Evolutionary conservation across 2,113 vertebrate species (phyloP).

Genomic region (Chauna torquata): DNA sequence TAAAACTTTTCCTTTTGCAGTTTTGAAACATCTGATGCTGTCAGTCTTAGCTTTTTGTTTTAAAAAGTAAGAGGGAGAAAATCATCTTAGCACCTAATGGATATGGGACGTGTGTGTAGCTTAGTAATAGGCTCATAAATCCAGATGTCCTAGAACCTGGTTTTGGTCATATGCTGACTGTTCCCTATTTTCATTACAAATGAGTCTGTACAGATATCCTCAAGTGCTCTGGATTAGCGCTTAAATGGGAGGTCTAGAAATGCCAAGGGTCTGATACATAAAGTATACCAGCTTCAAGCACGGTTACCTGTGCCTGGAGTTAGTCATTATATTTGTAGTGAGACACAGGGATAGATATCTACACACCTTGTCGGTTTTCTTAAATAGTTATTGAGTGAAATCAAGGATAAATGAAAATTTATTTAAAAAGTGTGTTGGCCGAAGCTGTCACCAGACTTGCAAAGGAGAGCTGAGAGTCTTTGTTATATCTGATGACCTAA

Average conservation of each 20-base stretch:
- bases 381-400: background rate
- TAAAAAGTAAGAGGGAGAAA: background rate
- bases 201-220: background rate
- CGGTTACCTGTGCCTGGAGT: background rate
- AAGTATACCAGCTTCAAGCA: background rate
- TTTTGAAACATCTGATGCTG: background rate
- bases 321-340: background rate
- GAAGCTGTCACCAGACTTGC: background rate
- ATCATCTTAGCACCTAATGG: background rate
- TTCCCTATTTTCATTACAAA: background rate
- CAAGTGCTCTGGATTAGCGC: background rate
- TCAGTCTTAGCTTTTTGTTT: background rate
- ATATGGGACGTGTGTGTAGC: background rate
- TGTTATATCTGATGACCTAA: background rate
- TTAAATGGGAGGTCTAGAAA: background rate
- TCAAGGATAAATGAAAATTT: background rate
- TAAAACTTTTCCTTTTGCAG: background rate
- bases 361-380: background rate
- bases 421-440: rapidly evolving
- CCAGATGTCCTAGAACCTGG: background rate
- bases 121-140: background rate
- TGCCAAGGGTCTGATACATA: background rate
- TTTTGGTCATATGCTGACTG: conserved; percentile 4
- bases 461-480: background rate
- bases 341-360: background rate